These are phyloP conservation scores for Noturus placidus DNA, from an alignment of 2,113 vertebrate genomes.

Conservation along the genomic window DNA sequence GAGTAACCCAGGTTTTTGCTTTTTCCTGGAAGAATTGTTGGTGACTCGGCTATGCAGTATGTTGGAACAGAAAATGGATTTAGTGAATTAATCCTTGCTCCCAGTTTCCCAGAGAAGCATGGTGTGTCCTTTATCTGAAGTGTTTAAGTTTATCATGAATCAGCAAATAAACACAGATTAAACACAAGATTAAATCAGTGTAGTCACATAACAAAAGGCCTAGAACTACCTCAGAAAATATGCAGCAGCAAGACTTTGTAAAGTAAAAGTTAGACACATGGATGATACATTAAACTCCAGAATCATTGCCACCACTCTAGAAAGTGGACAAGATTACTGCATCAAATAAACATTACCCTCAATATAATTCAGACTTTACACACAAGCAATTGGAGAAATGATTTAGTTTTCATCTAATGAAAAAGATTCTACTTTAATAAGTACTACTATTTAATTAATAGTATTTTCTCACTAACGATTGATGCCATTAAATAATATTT, in stretches of 20 bases:
- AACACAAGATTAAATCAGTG: background rate
- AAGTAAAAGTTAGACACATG: background rate
- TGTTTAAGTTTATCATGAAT: too few species aligned
- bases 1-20: background rate
- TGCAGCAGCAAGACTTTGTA: background rate
- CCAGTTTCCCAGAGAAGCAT: background rate
- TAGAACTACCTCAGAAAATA: background rate
- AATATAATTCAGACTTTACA: background rate
- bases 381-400: background rate
- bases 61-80: background rate
- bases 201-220: background rate
- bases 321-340: too few species aligned
- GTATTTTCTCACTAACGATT: background rate
- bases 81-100: background rate
- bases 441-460: background rate
- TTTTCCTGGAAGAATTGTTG: background rate
- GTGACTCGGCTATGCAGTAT: background rate
- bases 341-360: background rate
- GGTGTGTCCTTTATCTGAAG: background rate
- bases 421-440: background rate
- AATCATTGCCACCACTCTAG: background rate
- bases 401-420: background rate
- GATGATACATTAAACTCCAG: background rate
- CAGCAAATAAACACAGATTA: background rate
- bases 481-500: background rate